These are phyloP conservation scores for Anoplopoma fimbria DNA, from an alignment of 2,113 vertebrate species.

Conservation along the genomic window DNA sequence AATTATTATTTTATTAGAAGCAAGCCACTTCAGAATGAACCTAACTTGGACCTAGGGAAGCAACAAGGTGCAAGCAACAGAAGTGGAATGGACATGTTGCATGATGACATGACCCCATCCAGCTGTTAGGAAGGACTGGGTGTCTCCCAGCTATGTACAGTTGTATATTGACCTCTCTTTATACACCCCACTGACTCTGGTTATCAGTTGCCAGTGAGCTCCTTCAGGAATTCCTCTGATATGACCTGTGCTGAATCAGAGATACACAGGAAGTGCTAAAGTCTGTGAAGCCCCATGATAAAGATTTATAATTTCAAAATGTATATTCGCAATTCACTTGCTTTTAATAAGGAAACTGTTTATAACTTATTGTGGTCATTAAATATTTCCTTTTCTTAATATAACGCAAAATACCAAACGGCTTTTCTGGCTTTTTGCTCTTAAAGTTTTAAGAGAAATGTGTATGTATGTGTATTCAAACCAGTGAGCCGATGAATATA, in stretches of 20 bases:
- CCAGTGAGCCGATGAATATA: neutral
- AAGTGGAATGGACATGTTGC: constrained; percentile 11
- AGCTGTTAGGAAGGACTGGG: neutral
- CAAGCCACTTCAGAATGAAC: neutral
- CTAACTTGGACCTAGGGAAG: neutral
- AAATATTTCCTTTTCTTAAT: neutral
- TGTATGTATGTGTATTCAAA: constrained; percentile 30
- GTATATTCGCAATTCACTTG: constrained; percentile 20
- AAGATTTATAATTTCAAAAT: constrained; percentile 21
- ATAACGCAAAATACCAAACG: neutral
- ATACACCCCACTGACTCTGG: constrained; percentile 52
- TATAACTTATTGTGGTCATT: neutral
- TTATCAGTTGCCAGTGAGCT: constrained; percentile 69
- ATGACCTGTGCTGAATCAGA: constrained; percentile 25
- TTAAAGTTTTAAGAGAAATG: neutral
- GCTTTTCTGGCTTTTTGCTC: neutral
- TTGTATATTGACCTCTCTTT: constrained; percentile 78
- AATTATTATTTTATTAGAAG: neutral
- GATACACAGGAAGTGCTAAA: constrained; percentile 26
- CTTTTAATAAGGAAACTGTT: neutral
- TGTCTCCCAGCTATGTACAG: constrained; percentile 28
- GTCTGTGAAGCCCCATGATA: neutral
- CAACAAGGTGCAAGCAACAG: constrained; percentile 2
- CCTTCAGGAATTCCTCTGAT: constrained; percentile 71
- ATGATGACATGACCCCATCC: neutral